Percentiles rank a stretch among this genome's conserved stretches.
phyloP scores from a whole-genome alignment of 2,113 vertebrate genomes.

The Nycticorax nycticorax region DNA sequence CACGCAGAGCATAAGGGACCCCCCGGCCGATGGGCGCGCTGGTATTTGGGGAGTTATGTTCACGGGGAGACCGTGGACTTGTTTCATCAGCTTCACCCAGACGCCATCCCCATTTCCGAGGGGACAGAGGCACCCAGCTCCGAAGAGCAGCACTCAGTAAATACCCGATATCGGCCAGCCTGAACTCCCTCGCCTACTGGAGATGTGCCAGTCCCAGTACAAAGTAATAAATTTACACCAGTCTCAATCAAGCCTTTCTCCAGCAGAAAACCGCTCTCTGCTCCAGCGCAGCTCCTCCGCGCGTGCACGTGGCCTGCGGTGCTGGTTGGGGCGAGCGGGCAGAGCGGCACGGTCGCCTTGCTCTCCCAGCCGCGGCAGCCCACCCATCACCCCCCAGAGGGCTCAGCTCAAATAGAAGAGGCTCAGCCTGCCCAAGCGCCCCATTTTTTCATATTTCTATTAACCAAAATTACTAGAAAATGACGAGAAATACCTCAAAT shows the following conservation, averaged over 20 bases:
- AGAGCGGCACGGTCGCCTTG: too few species aligned
- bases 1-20: too few species aligned
- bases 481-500: not conserved
- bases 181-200: not conserved
- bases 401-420: not conserved
- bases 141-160: not conserved
- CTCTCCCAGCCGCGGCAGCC: not conserved
- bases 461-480: not conserved
- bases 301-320: rapidly evolving
- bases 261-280: not conserved
- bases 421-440: not conserved
- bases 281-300: not conserved
- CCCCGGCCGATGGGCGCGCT: rapidly evolving
- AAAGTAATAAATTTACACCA: not conserved
- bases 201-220: too few species aligned
- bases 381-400: not conserved
- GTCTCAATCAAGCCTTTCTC: not conserved
- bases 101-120: not conserved
- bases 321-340: not conserved
- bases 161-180: not conserved
- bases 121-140: not conserved
- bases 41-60: not conserved
- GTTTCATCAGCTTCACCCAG: not conserved
- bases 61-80: not conserved
- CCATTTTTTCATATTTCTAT: not conserved